A percentile compares a stretch with the other conserved stretches of the same genome.
Evolutionary conservation across 2,797 vertebrate genomes (phyloP).

Genomic region (Sylvilagus floridanus): DNA sequence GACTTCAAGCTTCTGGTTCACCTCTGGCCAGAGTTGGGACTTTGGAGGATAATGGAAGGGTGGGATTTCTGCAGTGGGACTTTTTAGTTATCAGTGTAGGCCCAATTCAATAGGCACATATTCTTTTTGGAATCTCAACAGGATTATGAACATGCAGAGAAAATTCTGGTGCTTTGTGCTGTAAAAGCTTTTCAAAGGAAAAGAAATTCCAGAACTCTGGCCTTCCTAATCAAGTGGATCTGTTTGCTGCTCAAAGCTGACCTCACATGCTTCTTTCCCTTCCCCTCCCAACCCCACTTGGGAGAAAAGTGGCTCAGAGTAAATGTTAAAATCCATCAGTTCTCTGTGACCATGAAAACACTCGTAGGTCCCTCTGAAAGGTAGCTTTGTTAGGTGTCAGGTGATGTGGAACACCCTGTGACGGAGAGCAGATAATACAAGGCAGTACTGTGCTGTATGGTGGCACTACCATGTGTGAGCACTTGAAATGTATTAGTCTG

Average conservation of each 20-base stretch:
- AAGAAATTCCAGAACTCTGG: not conserved
- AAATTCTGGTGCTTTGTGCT: not conserved
- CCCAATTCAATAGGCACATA: not conserved
- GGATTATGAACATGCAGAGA: not conserved
- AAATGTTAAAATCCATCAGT: not conserved
- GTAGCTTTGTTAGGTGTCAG: not conserved
- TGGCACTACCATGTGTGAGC: not conserved
- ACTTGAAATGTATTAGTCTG: not conserved
- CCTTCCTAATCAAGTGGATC: not conserved
- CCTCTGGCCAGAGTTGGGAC: not conserved
- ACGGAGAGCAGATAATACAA: not conserved
- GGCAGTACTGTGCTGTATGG: not conserved
- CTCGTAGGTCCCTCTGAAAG: not conserved
- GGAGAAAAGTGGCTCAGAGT: not conserved
- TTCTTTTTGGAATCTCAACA: not conserved
- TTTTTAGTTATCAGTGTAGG: conserved; percentile 43
- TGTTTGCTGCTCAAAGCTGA: not conserved
- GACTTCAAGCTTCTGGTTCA: not conserved
- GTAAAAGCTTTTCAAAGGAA: not conserved
- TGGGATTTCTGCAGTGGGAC: not conserved
- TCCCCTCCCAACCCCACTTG: too few relatives aligned
- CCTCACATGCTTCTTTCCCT: not conserved
- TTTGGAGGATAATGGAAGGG: not conserved
- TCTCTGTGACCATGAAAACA: not conserved
- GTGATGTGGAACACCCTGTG: too few relatives aligned